These are phyloP conservation scores for Fratercula arctica DNA, from an alignment of 2,797 vertebrate genomes.

Conservation along the genomic window DNA sequence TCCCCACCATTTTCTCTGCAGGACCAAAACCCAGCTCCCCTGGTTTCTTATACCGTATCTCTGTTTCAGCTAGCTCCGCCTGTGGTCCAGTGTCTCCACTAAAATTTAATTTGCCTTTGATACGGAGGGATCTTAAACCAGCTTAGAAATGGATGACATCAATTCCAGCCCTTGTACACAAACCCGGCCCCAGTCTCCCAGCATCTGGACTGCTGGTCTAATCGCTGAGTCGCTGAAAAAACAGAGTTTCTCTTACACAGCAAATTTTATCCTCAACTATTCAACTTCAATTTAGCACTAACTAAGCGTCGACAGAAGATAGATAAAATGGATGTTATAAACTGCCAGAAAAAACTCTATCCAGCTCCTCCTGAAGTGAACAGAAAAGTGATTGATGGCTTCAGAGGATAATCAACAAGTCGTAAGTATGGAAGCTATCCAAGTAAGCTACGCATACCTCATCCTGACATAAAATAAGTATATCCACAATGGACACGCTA, in stretches of 20 bases:
- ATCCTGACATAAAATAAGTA: neutral
- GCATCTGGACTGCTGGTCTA: neutral
- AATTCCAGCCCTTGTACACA: neutral
- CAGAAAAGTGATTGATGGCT: neutral
- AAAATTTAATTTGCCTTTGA: neutral
- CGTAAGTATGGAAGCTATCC: neutral
- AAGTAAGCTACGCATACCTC: neutral
- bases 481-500: neutral
- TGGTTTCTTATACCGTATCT: neutral
- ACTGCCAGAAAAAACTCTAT: neutral
- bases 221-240: neutral
- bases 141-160: neutral
- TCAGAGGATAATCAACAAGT: neutral
- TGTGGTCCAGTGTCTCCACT: neutral
- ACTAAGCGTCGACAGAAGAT: neutral
- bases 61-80: neutral
- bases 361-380: neutral
- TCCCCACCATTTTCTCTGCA: neutral
- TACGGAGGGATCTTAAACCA: neutral
- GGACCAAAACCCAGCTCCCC: neutral
- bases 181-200: neutral
- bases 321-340: constrained; percentile 9
- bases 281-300: neutral
- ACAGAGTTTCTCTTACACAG: neutral
- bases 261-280: neutral